These are phyloP conservation scores for Myotis brandtii DNA, from an alignment of 2,113 vertebrate species.

Conservation along the genomic window DNA sequence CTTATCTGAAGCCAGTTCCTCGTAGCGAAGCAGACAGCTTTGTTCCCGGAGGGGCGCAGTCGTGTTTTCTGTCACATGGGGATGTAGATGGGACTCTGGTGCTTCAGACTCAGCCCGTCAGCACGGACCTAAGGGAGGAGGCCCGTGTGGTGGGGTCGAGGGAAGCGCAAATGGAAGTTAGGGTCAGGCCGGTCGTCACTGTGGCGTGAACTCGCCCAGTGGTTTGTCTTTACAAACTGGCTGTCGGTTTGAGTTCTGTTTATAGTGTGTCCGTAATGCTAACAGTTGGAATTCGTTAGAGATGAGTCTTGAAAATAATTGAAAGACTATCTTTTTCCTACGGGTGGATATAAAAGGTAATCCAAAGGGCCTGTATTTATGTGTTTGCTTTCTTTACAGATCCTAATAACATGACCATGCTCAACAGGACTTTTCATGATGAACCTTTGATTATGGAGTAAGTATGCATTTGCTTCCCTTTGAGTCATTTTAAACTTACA, in stretches of 20 bases:
- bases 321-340: constrained; percentile 1
- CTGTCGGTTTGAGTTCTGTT: not conserved
- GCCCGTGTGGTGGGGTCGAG: too few relatives aligned
- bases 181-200: not conserved
- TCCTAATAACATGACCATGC: constrained; percentile 82
- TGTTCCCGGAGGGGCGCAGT: not conserved
- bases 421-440: constrained; percentile 93
- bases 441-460: constrained; percentile 98
- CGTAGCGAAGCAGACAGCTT: not conserved
- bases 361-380: not conserved
- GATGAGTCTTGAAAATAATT: not conserved
- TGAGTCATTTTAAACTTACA: constrained; percentile 21
- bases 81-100: not conserved
- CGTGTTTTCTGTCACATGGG: not conserved
- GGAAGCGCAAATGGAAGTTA: not conserved
- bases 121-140: not conserved
- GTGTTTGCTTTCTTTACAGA: constrained; percentile 85
- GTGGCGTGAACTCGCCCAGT: not conserved
- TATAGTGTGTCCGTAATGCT: not conserved
- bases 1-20: not conserved
- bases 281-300: not conserved
- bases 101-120: too few relatives aligned
- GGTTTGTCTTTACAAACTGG: not conserved
- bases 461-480: constrained; percentile 83
- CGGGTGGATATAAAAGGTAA: not conserved